Evolutionary conservation across 1,140 invertebrate genomes (phyloP), one percentile per base, ranked within the genome.

Genomic region (Ostrea edulis): DNA sequence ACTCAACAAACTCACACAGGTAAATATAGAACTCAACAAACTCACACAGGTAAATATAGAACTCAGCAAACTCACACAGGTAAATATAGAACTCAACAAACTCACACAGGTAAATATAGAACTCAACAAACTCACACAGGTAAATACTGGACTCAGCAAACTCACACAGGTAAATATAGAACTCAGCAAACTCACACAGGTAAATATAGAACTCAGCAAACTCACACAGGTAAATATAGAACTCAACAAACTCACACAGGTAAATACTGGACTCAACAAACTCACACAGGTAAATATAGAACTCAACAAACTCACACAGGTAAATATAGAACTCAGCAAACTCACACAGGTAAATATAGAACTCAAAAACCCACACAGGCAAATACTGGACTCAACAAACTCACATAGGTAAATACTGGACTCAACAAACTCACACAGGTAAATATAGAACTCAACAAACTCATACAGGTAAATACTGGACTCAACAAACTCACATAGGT

Each of bases 401-500:
- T 44, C 35, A 44, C 5, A 44, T 5, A 44, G 35, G 35, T 44
- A 5, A 2, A 5, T 44, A 44, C 35, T 2, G 5, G 1, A 44
- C 35, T 0, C 12, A 17, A 4, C 17, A 20, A 58, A 20, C 12
- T 14, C 55, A 17, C 14, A 58, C 55, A 58, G 55, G 55, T 58
- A 58, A 58, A 58, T 58, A 14, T 20, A 20, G 20, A 14, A 14
- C 2, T 44, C 5, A 5, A 44, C 35, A 44, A n/a, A n/a, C n/a
- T 44, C 35, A 44, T 44, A 44, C 35, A 44, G 35, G 35, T 44
- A 5, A 44, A 44, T 44, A 17, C 12, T n/a, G n/a, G n/a, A n/a
- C 17, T 94, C 11, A 68, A 89, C 35, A 93, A 94, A 87, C 90
- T 94, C 11, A 93, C 93, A 11, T 81, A 92, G 12, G 94, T 94